phyloP scores from a whole-genome alignment of 2,888 invertebrate genomes.

The Cyclophora albipunctata region DNA sequence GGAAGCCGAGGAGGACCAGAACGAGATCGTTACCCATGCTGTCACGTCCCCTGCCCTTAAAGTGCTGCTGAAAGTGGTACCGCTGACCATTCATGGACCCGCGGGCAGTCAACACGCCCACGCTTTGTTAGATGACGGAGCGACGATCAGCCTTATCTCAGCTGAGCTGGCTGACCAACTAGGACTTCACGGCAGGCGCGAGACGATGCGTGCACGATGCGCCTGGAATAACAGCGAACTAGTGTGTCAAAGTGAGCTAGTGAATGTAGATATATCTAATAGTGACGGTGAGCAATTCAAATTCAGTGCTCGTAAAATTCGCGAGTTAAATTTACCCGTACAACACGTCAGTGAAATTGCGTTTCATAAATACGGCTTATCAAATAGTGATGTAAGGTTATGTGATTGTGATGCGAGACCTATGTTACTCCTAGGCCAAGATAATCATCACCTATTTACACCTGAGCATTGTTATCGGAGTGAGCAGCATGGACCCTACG shows the following conservation, averaged over 20 bases:
- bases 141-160: background rate
- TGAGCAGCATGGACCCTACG: slow-evolving; percentile 3
- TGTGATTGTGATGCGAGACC: slow-evolving; percentile 13
- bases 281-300: slow-evolving; percentile 6
- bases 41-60: background rate
- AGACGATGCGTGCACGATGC: background rate
- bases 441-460: slow-evolving; percentile 15
- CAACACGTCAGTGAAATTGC: slow-evolving; percentile 12
- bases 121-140: background rate
- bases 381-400: background rate
- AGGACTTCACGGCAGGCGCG: background rate
- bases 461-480: slow-evolving; percentile 13
- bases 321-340: slow-evolving; percentile 11
- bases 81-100: background rate
- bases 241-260: background rate
- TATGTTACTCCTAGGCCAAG: slow-evolving; percentile 15
- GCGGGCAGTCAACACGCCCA: background rate
- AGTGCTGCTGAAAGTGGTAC: background rate
- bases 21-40: background rate
- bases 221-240: background rate
- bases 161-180: background rate
- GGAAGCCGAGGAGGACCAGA: background rate
- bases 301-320: slow-evolving; percentile 7
- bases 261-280: background rate
- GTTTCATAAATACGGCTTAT: slow-evolving; percentile 1